Evolutionary conservation across 2,113 vertebrate genomes (phyloP), one percentile per base, ranked within the genome.

Genomic region (Podocnemis expansa): DNA sequence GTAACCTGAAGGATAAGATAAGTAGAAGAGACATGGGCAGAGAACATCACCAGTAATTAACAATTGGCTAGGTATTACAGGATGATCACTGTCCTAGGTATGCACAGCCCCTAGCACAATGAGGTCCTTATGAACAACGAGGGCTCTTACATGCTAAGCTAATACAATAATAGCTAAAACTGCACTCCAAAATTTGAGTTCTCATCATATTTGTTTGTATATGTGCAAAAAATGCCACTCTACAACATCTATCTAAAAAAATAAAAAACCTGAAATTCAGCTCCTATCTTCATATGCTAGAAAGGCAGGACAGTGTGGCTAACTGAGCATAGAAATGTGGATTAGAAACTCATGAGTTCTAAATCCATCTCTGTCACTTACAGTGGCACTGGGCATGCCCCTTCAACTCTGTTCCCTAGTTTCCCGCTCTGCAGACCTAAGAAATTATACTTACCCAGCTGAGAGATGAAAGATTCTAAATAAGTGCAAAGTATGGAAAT

Each of bases 281-380:
- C 43, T 58, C 24, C 43, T 27, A 10, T n/a, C 70, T 38, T 85
- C 31, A 38, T 47, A 16, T 63, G 47, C 25, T 14, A 80, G 24
- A 80, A 47, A 51, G n/a, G 24, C 56, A 60, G 24, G 88, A 84
- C 0, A 0, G 5, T 54, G 41, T 22, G 0, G 0, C 29, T 63
- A 80, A 78, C 7, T 58, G 29, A 87, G 14, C 51, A 51, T 51
- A 51, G 51, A 51, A 51, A 51, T 51, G 51, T 12, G 51, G 51
- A 51, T 13, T 51, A 51, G 51, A 51, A 51, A 51, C 51, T 51
- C 51, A 51, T 51, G 51, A 51, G 51, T 51, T 51, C 14, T 51
- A 51, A 51, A 51, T 51, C 51, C 51, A 51, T 13, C 51, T 51
- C 51, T 51, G 51, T 13, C 51, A 51, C 51, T 51, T 51, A 9